Base-by-base conservation (phyloP, 2,888 invertebrate species). In the Acleris emargana region DNA sequence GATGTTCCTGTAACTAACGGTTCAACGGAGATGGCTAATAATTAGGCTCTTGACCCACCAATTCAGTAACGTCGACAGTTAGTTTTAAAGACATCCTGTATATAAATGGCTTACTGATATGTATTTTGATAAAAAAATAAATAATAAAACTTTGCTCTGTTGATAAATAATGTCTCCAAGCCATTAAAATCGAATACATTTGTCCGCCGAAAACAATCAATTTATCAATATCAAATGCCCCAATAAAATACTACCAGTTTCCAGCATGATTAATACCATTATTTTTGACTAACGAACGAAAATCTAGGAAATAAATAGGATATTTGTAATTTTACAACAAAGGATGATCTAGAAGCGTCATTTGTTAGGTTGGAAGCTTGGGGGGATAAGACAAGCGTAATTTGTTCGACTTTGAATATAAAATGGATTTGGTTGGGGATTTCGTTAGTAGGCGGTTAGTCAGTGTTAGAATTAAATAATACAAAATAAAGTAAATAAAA, bases 151-250 rank as follows among this genome's bases (percentile, higher is more conserved):
- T 32, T 9, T 32, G 32, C 32, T 32, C 9, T 3, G 32, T 3
- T 9, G 9, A 32, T 32, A 9, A 9, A 32, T 32, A 32, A 32
- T 32, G 3, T 9, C 32, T 28, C 28, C 7, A 2, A 32, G 11
- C 38, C 42, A 58, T 54, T 64, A 53, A 64, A 63, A 64, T 52
- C 38, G 22, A 64, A 64, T 53, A 42, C 49, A 58, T 64, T 64
- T 53, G 42, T 53, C 22, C 47, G 20, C 51, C 42, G 16, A 64
- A 53, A 49, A 49, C 58, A 58, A 58, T 64, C 58, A 16, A 64
- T 64, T 58, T 53, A 42, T 64, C 64, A 64, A 58, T 64, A 58
- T 58, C 53, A 42, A 38, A 52, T 51, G 51, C 17, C 32, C 38
- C 38, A 47, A 58, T 64, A 58, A 64, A 64, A 58, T 52, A 52